These are phyloP conservation scores for Atherinosoma microstoma DNA, from an alignment of 2,797 vertebrate genomes.

Conservation along the genomic window DNA sequence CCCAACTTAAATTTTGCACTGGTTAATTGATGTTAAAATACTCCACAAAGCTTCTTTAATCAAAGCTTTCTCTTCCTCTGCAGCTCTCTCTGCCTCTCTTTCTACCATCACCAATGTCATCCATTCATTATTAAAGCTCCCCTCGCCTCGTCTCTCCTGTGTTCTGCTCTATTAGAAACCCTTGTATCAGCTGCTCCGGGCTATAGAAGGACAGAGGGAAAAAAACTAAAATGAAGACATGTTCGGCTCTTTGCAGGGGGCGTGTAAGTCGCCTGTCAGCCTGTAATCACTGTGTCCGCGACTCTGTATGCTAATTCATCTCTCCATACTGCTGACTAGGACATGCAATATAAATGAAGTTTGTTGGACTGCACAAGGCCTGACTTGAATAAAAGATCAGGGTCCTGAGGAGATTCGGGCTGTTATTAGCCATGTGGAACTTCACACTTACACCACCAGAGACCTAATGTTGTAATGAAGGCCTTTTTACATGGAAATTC, in stretches of 20 bases:
- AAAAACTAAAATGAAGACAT: slow-evolving; percentile 85
- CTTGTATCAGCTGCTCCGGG: slow-evolving; percentile 78
- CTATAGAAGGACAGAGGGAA: slow-evolving; percentile 72
- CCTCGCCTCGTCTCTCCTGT: slow-evolving; percentile 68
- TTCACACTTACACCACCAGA: slow-evolving; percentile 61
- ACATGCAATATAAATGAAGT: slow-evolving; percentile 96
- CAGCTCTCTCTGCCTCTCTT: slow-evolving; percentile 44
- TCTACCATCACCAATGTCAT: slow-evolving; percentile 69
- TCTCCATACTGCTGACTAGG: slow-evolving; percentile 90
- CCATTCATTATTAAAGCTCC: slow-evolving; percentile 82
- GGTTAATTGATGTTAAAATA: slow-evolving; percentile 54
- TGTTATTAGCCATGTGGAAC: slow-evolving; percentile 78
- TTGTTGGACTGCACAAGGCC: slow-evolving; percentile 87
- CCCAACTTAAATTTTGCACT: slow-evolving; percentile 21
- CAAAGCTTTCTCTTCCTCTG: slow-evolving; percentile 46
- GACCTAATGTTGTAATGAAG: slow-evolving; percentile 73
- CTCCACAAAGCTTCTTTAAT: slow-evolving; percentile 55
- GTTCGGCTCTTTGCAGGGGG: slow-evolving; percentile 91
- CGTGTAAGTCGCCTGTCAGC: slow-evolving; percentile 93
- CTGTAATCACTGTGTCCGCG: slow-evolving; percentile 94
- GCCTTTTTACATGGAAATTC: slow-evolving; percentile 78
- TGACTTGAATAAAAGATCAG: slow-evolving; percentile 81
- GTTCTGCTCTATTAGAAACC: slow-evolving; percentile 75
- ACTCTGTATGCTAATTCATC: slow-evolving; percentile 94
- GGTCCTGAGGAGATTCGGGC: slow-evolving; percentile 77